Base-by-base conservation (phyloP, 2,797 vertebrate genomes). In the Platalea minor region DNA sequence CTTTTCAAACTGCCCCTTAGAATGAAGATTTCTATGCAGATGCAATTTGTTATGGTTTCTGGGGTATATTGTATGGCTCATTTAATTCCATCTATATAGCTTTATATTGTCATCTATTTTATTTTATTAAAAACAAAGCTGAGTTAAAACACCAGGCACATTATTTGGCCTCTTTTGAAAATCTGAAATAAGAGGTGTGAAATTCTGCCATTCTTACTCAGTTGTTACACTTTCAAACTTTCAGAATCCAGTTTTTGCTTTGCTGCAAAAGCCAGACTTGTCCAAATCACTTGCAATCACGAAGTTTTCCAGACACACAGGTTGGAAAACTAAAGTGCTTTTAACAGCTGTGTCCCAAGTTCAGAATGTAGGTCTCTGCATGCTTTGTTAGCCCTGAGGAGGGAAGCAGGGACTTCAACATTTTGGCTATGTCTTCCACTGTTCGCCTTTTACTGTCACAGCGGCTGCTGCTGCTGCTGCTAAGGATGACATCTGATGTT, bases 341-440 rank as follows among this genome's bases (percentile, higher is more conserved):
- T 98, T 97, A 98, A 97, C 98, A 98, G 96, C 95, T 97, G 94
- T 6, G 64, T 98, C 97, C 95, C 97, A 95, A 73, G 92, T 92
- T 95, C 93, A 96, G 93, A 95, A 91, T 80, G 69, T 37, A 93
- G 94, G 91, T 96, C 96, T 98, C 97, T 77, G 77, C 3, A 39
- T 96, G 96, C 94, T 68, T 80, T 93, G 84, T 91, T 93, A 96
- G 85, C 95, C 96, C 97, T 91, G 90, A 94, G 93, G 96, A 97
- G 97, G 96, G 97, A 98, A 96, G 75, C 92, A 96, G 97, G 97
- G 97, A 98, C 74, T 95, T 95, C 73, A 41, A 65, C 85, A 93
- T 98, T 97, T 97, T 94, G 96, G 95, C 92, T 96, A 51, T n/a
- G 20, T 92, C 82, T 95, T 97, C 93, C 88, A 89, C 79, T 85